Evolutionary conservation across 2,888 invertebrate genomes (phyloP), one percentile per base, ranked within the genome.

Genomic region (Drosophila cognata): DNA sequence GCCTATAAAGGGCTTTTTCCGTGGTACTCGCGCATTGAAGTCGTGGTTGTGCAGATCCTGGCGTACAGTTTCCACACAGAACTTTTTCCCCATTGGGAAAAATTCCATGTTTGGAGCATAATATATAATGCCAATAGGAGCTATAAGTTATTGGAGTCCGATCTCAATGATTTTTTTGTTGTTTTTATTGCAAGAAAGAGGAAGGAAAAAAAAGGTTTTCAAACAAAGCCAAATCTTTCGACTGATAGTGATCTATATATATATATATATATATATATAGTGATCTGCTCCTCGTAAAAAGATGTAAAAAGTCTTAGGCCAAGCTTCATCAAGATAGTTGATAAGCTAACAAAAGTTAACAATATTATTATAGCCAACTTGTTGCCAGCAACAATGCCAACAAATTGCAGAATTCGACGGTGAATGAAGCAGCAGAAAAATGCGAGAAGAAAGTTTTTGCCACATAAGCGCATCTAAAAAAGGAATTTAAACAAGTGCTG

Each of bases 401-500:
- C 41, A 56, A 48, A 11, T 2, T 18, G 0, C 10, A 0, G 18
- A 16, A n/a, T 38, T 28, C 11, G n/a, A 21, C n/a, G 38, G 58
- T 77, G 13, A 69, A 81, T 79, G 78, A 78, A 4, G 25, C 25
- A 16, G 46, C 46, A 46, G 25, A 16, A 46, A 46, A 29, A 29
- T 43, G 58, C 53, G 35, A 51, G 50, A 36, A 46, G 52, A 78
- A 75, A 72, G 77, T 62, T 56, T 52, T 56, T 52, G 65, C 65
- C 56, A 65, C 60, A 63, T 57, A 79, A 83, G 84, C 80, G 88
- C 81, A 86, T 81, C 83, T 88, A 83, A 84, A 84, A 84, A 88
- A 70, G 68, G 69, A 56, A 71, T 66, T 10, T 43, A 61, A 75
- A 61, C 58, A 78, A 51, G 13, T 18, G 50, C 21, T 29, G 29